Conservation (phyloP, 1,140 invertebrate genomes). For the Melitaea cinxia region DNA sequence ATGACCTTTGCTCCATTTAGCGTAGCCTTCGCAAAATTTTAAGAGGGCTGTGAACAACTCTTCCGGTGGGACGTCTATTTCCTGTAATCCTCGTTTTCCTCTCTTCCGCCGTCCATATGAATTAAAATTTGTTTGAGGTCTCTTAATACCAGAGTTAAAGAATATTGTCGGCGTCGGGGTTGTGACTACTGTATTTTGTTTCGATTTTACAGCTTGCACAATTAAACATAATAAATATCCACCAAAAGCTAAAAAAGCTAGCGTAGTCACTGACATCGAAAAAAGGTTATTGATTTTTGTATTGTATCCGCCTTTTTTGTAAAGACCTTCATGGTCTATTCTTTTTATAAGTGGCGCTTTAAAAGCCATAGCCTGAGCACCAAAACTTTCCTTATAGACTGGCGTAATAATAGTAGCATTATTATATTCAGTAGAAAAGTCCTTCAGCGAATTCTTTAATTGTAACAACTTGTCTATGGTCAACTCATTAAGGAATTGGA, state of each 20-base stretch:
- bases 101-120: constrained; percentile 70
- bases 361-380: constrained; percentile 72
- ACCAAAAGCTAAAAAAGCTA: constrained; percentile 90
- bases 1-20: constrained; percentile 63
- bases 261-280: constrained; percentile 86
- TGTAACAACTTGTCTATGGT: constrained; percentile 70
- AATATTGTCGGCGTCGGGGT: constrained; percentile 62
- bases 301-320: constrained; percentile 74
- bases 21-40: constrained; percentile 82
- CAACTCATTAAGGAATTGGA: constrained; percentile 70
- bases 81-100: constrained; percentile 43
- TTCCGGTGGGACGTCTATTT: constrained; percentile 69
- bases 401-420: constrained; percentile 53
- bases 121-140: constrained; percentile 65
- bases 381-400: constrained; percentile 52
- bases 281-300: constrained; percentile 87
- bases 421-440: constrained; percentile 50
- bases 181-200: constrained; percentile 52
- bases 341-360: constrained; percentile 66
- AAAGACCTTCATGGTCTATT: constrained; percentile 59
- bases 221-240: constrained; percentile 89
- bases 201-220: constrained; percentile 85
- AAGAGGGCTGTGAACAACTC: constrained; percentile 79
- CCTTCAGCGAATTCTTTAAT: constrained; percentile 68
- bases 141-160: constrained; percentile 74